Percentiles rank a stretch among this genome's conserved stretches.
Conservation (phyloP, 1,140 invertebrate species). For the Zaprionus kolodkinae region DNA sequence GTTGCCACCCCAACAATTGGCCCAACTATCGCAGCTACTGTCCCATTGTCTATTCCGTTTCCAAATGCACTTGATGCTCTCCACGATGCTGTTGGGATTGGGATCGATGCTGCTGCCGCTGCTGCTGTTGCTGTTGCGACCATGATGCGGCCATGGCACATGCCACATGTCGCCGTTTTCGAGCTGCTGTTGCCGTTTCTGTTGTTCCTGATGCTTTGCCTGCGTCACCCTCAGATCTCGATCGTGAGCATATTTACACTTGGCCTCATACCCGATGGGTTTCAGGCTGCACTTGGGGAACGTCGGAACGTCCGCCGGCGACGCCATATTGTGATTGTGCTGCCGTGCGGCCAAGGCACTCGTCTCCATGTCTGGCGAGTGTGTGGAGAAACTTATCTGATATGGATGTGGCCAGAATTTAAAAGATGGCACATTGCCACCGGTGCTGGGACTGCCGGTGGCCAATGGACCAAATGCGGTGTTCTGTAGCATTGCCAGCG, state of each 20-base stretch:
- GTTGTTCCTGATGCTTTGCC: conserved; percentile 4
- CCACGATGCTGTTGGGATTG: conserved; percentile 41
- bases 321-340: background rate
- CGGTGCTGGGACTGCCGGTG: conserved; percentile 24
- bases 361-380: background rate
- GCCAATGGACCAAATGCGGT: conserved; percentile 30
- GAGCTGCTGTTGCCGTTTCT: background rate
- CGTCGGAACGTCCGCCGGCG: background rate
- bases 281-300: conserved; percentile 3
- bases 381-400: conserved; percentile 16
- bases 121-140: background rate
- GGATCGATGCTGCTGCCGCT: conserved; percentile 13
- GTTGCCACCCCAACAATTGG: conserved; percentile 18
- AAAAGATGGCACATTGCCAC: conserved; percentile 11
- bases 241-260: conserved; percentile 6
- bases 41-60: conserved; percentile 9
- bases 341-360: background rate
- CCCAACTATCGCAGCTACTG: background rate
- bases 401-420: conserved; percentile 39
- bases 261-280: conserved; percentile 43
- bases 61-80: conserved; percentile 43
- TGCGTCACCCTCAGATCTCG: background rate
- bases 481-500: conserved; percentile 29
- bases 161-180: background rate
- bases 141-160: conserved; percentile 16